Conservation (phyloP, 2,797 vertebrate species). For the Melanotaenia trifasciata region DNA sequence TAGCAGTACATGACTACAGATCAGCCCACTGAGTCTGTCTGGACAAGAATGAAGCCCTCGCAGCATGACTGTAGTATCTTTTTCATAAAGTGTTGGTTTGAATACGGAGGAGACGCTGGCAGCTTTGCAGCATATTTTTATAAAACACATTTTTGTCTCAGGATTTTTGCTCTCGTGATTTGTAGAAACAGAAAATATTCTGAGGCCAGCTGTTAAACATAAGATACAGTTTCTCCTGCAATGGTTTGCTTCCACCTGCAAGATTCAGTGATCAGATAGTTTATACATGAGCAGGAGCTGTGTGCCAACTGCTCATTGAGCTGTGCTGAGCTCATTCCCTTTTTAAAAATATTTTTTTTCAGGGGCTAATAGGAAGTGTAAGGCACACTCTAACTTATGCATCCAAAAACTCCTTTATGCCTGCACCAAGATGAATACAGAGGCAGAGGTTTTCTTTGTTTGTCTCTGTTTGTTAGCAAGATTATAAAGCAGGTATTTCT, state of each 20-base stretch:
- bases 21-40: conserved; percentile 57
- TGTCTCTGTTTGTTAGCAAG: not conserved
- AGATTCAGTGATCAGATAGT: conserved; percentile 30
- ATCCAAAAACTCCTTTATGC: conserved; percentile 12
- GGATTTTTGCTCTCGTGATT: conserved; percentile 64
- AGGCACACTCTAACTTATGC: conserved; percentile 4
- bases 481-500: not conserved
- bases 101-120: conserved; percentile 46
- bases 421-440: not conserved
- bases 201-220: conserved; percentile 55
- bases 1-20: conserved; percentile 48
- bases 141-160: conserved; percentile 57
- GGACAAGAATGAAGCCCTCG: conserved; percentile 63
- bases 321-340: conserved; percentile 20
- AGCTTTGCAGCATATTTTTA: conserved; percentile 64
- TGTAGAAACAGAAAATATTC: conserved; percentile 49
- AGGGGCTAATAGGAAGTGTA: conserved; percentile 26
- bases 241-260: conserved; percentile 50
- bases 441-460: not conserved
- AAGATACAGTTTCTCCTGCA: conserved; percentile 45
- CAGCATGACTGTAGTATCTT: conserved; percentile 55
- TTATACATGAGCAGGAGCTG: conserved; percentile 38
- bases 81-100: conserved; percentile 55
- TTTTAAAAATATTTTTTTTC: conserved; percentile 35
- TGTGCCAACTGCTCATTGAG: conserved; percentile 34